These are phyloP conservation scores for Metaphire vulgaris DNA, from an alignment of 1,140 invertebrate genomes.

Conservation along the genomic window DNA sequence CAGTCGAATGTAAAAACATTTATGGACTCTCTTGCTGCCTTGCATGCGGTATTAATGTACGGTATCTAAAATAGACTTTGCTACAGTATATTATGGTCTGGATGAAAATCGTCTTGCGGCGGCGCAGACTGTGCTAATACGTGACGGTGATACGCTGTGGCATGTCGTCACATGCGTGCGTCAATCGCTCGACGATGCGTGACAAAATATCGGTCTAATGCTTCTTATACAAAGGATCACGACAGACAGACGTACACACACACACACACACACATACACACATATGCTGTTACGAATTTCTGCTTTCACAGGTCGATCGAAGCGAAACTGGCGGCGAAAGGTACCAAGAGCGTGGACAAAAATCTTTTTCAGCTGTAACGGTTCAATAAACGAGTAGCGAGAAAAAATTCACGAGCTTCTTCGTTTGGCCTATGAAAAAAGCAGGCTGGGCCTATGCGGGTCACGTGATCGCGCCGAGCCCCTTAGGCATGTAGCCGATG, in stretches of 20 bases:
- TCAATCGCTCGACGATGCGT: too few relatives aligned
- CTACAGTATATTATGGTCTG: not conserved
- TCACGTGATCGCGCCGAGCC: too few relatives aligned
- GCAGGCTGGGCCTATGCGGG: too few relatives aligned
- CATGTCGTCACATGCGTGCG: not conserved
- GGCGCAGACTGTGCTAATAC: not conserved
- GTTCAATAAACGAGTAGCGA: too few relatives aligned
- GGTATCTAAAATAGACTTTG: not conserved
- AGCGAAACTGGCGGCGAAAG: not conserved
- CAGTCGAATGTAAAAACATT: too few relatives aligned
- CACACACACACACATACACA: not conserved
- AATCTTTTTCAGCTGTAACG: not conserved
- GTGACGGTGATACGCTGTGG: not conserved
- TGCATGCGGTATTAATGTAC: too few relatives aligned
- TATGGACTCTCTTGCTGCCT: too few relatives aligned
- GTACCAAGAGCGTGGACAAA: not conserved
- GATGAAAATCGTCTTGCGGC: not conserved
- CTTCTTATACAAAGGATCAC: not conserved
- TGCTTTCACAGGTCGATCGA: not conserved
- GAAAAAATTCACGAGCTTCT: too few relatives aligned
- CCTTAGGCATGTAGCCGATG: too few relatives aligned
- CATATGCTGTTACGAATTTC: not conserved
- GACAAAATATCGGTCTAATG: not conserved
- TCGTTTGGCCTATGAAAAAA: too few relatives aligned
- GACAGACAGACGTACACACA: not conserved